Evolutionary conservation across 92 coral and sea anemone genomes (phyloP), one percentile per base, ranked within the genome.

Genomic region (Porites divaricata): DNA sequence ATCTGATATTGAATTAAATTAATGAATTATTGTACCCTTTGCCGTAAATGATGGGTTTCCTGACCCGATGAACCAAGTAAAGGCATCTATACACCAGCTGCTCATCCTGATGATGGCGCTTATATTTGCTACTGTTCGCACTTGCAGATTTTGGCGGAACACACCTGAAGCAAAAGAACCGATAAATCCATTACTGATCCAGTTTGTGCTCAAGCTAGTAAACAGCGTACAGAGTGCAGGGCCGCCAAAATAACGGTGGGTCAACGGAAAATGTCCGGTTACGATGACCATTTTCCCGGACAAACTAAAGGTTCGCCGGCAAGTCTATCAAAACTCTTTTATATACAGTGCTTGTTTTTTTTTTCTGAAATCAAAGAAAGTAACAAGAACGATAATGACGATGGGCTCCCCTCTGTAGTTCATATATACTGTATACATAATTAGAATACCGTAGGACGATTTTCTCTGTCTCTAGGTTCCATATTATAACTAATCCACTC

Each of bases 381-480:
- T 6, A 35, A 35, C 45, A 14, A 6, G 35, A 23, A 35, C 19
- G 17, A 9, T 41, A 67, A n/a, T 21, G 9, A 71, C 16, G 15
- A 41, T 6, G 8, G 53, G 45, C 8, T 15, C 19, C 14, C 76
- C 8, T 23, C 22, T 9, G 13, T 8, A 35, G 5, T 35, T 35
- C 45, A 35, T 35, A 35, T 35, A 4, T 22, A 9, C 15, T 25
- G 54, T 1, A 57, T 45, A 24, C 45, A 41, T 1, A 35, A 8
- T 28, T 22, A 22, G 48, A 83, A 49, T 11, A 96, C 99, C 95
- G 95, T 72, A 88, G 78, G 66, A 89, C 78, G 41, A 94, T 75
- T 71, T 91, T 96, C 76, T 90, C 92, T n/a, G 93, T 88, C 62
- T 94, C 90, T 52, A 96, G 76, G 66, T 95, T 92, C 99, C 99